Conservation (phyloP, 2,113 vertebrate genomes). For the Chaetodon auriga region DNA sequence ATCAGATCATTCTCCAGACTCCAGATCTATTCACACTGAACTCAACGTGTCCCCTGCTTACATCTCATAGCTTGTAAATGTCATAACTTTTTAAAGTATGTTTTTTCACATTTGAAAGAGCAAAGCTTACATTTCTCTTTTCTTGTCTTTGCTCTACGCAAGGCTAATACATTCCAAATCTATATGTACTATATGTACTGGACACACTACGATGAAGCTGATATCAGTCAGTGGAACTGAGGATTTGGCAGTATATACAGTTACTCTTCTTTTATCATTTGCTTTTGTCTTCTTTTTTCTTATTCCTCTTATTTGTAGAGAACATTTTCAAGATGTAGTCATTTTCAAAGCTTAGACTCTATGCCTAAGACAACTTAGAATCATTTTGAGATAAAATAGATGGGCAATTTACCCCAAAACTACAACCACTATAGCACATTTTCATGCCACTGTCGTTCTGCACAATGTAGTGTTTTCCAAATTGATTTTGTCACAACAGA, state of each 20-base stretch:
- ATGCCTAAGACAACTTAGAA: background rate
- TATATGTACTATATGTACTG: background rate
- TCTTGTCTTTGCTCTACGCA: background rate
- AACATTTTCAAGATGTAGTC: too few species aligned
- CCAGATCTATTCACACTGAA: background rate
- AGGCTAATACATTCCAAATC: background rate
- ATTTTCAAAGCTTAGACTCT: background rate
- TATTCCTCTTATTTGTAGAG: background rate
- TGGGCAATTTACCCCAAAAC: constrained; percentile 9
- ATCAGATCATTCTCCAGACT: background rate
- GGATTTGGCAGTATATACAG: background rate
- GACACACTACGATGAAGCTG: background rate
- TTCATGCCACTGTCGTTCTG: constrained; percentile 21
- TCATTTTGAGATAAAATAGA: constrained; percentile 15
- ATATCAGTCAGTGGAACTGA: background rate
- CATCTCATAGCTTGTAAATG: background rate
- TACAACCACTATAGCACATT: constrained; percentile 13
- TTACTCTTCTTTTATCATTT: background rate
- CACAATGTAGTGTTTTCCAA: constrained; percentile 25
- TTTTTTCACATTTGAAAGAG: background rate
- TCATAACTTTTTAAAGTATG: background rate
- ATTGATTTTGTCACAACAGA: constrained; percentile 46
- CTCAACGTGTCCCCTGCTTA: background rate
- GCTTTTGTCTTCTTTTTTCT: background rate
- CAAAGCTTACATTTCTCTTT: background rate